Base-by-base conservation (phyloP, 2,888 invertebrate genomes). In the Tanaodytes sp. region DNA sequence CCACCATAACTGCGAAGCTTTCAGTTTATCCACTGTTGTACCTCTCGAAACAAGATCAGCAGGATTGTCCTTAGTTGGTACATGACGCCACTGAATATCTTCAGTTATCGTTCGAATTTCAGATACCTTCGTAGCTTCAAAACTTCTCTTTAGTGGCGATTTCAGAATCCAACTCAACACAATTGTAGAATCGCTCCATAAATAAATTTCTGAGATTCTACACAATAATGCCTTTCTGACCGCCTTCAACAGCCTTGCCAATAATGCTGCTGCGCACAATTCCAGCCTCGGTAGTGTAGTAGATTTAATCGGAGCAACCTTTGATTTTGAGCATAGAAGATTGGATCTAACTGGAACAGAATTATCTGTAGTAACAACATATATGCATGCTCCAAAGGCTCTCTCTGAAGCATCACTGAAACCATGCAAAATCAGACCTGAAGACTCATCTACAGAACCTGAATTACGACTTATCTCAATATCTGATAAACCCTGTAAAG, bases 341-440 rank as follows among this genome's bases (percentile, higher is more conserved):
- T 51, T 19, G 0, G 63, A 20, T 2, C 14, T 27, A 0, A 11
- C 2, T 1, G n/a, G 9, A 0, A 61, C 63, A 0, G 23, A 9
- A 1, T 39, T 6, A 36, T 67, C 23, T 0, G 6, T 9, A 12
- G 30, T 45, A 2, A 36, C 15, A 1, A 73, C 1, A 20, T 76
- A 77, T 0, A 77, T 27, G 39, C 76, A 76, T 0, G 74, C 76
- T 14, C 76, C 76, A 36, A 74, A 78, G 0, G 67, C 76, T 4
- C 36, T 69, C 14, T 75, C 73, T 1, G 70, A 73, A 1, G 75
- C 74, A 45, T 77, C 77, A 9, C 69, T 45, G 20, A 48, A 48
- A 1, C 33, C 48, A 16, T 72, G n/a, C n/a, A n/a, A n/a, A n/a
- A n/a, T n/a, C n/a, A n/a, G n/a, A n/a, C n/a, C n/a, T n/a, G n/a